A percentile compares a stretch with the other conserved stretches of the same genome.
Evolutionary conservation across 2,888 invertebrate species (phyloP).

Genomic region (Antheraea yamamai): DNA sequence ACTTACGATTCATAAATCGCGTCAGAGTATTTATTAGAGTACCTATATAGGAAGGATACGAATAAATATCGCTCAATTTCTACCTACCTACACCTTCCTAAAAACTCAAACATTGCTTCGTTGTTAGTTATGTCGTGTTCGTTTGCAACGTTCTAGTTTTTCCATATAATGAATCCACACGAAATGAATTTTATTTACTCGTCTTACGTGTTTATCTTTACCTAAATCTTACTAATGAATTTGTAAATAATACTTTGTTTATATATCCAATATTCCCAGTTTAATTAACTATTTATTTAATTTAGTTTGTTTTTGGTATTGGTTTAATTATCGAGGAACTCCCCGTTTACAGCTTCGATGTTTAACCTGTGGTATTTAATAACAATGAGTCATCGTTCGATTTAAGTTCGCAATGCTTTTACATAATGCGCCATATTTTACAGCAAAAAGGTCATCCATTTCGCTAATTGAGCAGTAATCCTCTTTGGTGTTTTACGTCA

Average conservation of each 20-base stretch:
- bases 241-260: too few relatives aligned
- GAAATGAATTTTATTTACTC: neutral
- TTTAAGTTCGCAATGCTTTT: constrained; percentile 17
- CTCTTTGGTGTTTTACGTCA: constrained; percentile 23
- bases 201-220: neutral
- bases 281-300: too few relatives aligned
- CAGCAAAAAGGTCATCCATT: constrained; percentile 36
- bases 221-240: too few relatives aligned
- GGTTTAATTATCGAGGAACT: neutral
- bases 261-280: too few relatives aligned
- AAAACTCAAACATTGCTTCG: neutral
- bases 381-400: constrained; percentile 2
- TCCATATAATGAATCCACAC: neutral
- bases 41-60: too few relatives aligned
- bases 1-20: too few relatives aligned
- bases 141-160: neutral
- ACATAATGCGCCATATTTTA: constrained; percentile 24
- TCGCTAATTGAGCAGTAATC: constrained; percentile 42
- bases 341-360: neutral
- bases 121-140: neutral
- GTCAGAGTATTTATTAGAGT: too few relatives aligned
- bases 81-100: neutral
- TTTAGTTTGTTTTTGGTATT: neutral
- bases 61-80: neutral
- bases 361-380: neutral